Conservation (phyloP, 2,888 invertebrate species). For the Polia nebulosa region DNA sequence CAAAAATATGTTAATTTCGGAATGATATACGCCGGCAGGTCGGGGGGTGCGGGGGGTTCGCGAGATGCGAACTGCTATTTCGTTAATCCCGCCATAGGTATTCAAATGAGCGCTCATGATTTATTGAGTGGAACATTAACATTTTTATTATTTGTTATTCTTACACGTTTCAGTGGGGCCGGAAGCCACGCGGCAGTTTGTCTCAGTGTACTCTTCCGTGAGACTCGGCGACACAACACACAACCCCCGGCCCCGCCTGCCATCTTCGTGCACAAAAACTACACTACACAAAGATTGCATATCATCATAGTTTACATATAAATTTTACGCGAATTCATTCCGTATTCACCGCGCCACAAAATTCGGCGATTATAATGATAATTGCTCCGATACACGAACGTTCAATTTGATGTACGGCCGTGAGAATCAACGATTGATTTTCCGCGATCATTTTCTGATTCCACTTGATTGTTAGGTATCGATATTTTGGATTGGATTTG, state of each 20-base stretch:
- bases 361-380: slow-evolving; percentile 89
- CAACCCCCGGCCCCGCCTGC: slow-evolving; percentile 79
- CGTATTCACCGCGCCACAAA: slow-evolving; percentile 86
- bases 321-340: slow-evolving; percentile 90
- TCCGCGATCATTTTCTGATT: slow-evolving; percentile 83
- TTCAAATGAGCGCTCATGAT: slow-evolving; percentile 91
- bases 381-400: slow-evolving; percentile 88
- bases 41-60: slow-evolving; percentile 71
- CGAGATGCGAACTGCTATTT: slow-evolving; percentile 78
- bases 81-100: slow-evolving; percentile 89
- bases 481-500: slow-evolving; percentile 75
- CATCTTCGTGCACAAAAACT: slow-evolving; percentile 79
- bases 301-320: slow-evolving; percentile 91
- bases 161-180: slow-evolving; percentile 89
- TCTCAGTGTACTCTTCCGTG: slow-evolving; percentile 89
- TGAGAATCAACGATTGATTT: slow-evolving; percentile 89
- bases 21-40: slow-evolving; percentile 75
- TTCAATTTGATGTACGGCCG: slow-evolving; percentile 88
- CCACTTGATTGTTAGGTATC: slow-evolving; percentile 78
- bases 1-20: slow-evolving; percentile 81
- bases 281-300: slow-evolving; percentile 83
- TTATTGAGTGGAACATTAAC: slow-evolving; percentile 92
- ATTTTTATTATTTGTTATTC: slow-evolving; percentile 92
- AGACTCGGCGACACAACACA: slow-evolving; percentile 84
- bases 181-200: slow-evolving; percentile 90